Conservation (phyloP, 2,797 vertebrate genomes). For the Salmo trutta region DNA sequence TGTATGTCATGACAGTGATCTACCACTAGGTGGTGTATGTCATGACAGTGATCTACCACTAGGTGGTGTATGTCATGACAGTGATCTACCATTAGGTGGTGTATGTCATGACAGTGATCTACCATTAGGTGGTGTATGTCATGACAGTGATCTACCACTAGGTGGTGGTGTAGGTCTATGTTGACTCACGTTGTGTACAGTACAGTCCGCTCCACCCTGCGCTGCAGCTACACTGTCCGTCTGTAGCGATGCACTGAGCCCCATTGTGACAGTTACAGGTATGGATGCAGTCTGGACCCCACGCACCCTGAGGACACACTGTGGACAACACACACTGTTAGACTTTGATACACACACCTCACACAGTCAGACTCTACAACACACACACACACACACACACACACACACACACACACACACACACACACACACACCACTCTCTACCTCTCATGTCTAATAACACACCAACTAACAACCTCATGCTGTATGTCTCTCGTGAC, state of each 20-base stretch:
- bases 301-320: slow-evolving; percentile 87
- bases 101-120: not conserved
- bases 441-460: too few relatives aligned
- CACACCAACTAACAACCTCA: not conserved
- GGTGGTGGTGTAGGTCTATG: slow-evolving; percentile 30
- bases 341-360: not conserved
- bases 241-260: slow-evolving; percentile 84
- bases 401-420: not conserved
- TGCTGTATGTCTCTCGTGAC: not conserved
- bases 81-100: too few relatives aligned
- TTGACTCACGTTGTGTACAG: slow-evolving; percentile 82
- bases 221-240: slow-evolving; percentile 85
- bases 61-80: not conserved
- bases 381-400: slow-evolving; percentile 13
- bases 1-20: not conserved
- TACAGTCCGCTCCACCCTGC: slow-evolving; percentile 86
- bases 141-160: slow-evolving; percentile 29
- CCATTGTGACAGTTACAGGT: slow-evolving; percentile 91
- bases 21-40: too few relatives aligned
- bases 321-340: slow-evolving; percentile 10
- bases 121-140: not conserved
- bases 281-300: slow-evolving; percentile 87
- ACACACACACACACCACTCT: slow-evolving; percentile 1
- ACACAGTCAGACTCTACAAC: not conserved
- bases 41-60: too few relatives aligned